Evolutionary conservation across 2,797 vertebrate genomes (phyloP).

Genomic region (Eurystomus glaucurus): DNA sequence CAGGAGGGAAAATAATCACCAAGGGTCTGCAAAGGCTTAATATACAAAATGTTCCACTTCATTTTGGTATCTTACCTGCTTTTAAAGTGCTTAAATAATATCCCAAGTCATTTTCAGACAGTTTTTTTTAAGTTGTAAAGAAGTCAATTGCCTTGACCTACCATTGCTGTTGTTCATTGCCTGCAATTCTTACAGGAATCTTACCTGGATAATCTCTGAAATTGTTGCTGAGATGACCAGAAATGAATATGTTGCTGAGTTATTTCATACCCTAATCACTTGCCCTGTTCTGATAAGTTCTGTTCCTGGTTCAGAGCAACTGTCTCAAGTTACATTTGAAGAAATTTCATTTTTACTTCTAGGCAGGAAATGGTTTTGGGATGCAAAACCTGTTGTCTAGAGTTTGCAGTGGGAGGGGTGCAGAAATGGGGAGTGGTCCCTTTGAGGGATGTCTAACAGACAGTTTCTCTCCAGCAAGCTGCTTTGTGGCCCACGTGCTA

Average conservation of each 20-base stretch:
- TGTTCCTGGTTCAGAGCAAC: background rate
- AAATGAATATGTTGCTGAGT: background rate
- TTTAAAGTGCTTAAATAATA: constrained; percentile 50
- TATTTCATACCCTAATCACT: background rate
- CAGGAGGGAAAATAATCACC: constrained; percentile 31
- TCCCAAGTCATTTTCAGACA: constrained; percentile 31
- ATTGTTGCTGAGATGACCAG: background rate
- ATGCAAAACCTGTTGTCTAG: background rate
- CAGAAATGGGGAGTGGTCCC: background rate
- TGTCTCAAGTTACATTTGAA: background rate
- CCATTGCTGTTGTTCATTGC: background rate
- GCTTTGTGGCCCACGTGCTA: background rate
- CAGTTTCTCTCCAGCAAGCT: background rate
- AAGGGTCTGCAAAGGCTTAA: background rate
- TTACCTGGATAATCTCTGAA: constrained; percentile 2
- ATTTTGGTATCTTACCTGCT: constrained; percentile 37
- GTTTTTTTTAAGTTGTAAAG: background rate
- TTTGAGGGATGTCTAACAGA: background rate
- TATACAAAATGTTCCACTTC: background rate
- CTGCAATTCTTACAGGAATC: background rate
- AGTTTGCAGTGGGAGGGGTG: rapidly evolving
- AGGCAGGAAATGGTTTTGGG: background rate
- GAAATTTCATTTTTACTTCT: background rate
- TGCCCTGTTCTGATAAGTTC: background rate
- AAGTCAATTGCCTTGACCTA: constrained; percentile 66